Percentiles rank a stretch among this genome's conserved stretches.
Evolutionary conservation across 2,113 vertebrate species (phyloP).

Genomic region (Lasiurus cinereus): DNA sequence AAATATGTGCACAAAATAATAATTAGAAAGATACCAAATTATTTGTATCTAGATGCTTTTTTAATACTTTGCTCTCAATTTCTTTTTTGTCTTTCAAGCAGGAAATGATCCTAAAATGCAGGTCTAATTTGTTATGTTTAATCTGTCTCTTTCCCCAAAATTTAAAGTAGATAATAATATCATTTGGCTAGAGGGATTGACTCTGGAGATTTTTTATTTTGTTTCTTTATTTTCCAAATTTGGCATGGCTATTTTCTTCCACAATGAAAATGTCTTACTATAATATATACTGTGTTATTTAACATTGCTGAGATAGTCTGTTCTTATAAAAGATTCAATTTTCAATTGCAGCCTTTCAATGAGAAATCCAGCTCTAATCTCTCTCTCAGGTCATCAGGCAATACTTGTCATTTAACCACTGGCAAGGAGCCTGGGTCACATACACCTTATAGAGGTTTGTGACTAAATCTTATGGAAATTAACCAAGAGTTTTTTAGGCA

Average conservation of each 20-base stretch:
- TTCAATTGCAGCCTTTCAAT: not conserved
- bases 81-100: not conserved
- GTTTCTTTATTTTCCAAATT: slow-evolving; percentile 39
- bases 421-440: not conserved
- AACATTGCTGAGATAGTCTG: not conserved
- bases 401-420: not conserved
- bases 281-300: not conserved
- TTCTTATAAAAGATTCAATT: not conserved
- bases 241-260: not conserved
- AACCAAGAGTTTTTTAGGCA: not conserved
- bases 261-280: not conserved
- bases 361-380: not conserved
- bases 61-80: not conserved
- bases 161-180: not conserved
- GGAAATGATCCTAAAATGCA: not conserved
- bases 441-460: not conserved
- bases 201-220: not conserved
- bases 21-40: not conserved
- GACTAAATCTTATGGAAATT: slow-evolving; percentile 49
- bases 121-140: slow-evolving; percentile 22
- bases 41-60: not conserved
- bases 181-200: not conserved
- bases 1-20: not conserved
- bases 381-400: not conserved
- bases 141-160: not conserved